Conservation (phyloP, 2,113 vertebrate genomes). For the Clinocottus analis region DNA sequence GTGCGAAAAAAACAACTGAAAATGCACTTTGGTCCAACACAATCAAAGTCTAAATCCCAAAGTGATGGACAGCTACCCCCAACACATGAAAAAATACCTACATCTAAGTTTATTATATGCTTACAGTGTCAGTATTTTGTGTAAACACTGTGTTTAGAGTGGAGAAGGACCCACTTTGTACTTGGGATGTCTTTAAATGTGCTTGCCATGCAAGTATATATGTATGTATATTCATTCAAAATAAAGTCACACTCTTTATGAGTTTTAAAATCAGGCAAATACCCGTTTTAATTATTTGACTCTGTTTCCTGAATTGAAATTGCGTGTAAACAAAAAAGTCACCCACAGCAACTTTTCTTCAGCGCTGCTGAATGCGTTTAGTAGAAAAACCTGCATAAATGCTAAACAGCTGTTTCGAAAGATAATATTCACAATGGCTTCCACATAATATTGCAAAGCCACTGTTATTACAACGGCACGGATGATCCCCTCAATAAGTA, state of each 20-base stretch:
- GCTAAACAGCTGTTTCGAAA: conserved; percentile 2
- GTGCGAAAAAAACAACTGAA: background rate
- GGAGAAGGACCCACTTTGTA: background rate
- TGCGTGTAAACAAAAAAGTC: background rate
- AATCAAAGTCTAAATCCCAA: background rate
- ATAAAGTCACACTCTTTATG: background rate
- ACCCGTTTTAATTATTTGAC: background rate
- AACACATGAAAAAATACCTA: background rate
- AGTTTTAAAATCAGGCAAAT: background rate
- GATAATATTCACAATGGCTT: conserved; percentile 1
- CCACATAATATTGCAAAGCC: background rate
- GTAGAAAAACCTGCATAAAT: background rate
- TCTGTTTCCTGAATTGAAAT: background rate
- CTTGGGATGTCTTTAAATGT: background rate
- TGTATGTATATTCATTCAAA: background rate
- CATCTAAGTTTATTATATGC: background rate
- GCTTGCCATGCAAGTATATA: background rate
- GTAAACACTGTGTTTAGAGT: background rate
- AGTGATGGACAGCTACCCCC: background rate
- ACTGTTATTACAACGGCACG: background rate
- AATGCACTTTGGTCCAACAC: background rate
- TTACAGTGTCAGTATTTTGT: background rate
- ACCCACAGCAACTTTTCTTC: background rate
- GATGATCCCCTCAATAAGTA: background rate
- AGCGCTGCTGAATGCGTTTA: background rate